Percentiles rank a stretch among this genome's conserved stretches.
These are phyloP conservation scores for Polymixis flavicincta DNA, from an alignment of 2,888 invertebrate genomes.

Conservation along the genomic window DNA sequence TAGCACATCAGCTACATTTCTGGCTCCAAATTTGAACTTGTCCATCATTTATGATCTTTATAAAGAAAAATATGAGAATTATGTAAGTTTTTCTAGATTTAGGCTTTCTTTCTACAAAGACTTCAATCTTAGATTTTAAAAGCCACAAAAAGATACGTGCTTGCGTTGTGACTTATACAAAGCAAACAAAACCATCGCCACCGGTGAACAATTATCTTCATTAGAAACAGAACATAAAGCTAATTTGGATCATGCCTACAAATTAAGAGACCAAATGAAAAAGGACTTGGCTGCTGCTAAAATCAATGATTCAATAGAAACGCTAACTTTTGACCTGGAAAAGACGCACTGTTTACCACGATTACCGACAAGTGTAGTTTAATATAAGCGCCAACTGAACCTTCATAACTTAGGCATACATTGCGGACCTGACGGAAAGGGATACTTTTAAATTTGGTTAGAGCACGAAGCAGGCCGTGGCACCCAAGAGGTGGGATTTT, in stretches of 20 bases:
- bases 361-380: neutral
- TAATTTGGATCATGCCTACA: neutral
- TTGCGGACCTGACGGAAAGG: too few species aligned
- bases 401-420: neutral
- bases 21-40: conserved; percentile 2
- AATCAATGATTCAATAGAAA: neutral
- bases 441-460: neutral
- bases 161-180: neutral
- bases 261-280: neutral
- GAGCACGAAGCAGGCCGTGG: conserved; percentile 7
- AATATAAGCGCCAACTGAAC: conserved; percentile 3
- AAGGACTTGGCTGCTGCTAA: conserved; percentile 3
- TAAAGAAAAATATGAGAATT: neutral
- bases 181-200: neutral
- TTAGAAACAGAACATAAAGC: neutral
- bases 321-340: neutral
- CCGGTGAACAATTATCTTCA: too few species aligned
- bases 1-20: neutral
- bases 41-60: neutral
- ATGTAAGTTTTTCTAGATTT: conserved; percentile 5
- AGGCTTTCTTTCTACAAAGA: neutral
- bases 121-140: neutral
- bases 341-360: conserved; percentile 4
- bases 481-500: neutral
- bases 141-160: conserved; percentile 1